Percentiles rank a stretch among this genome's conserved stretches.
Conservation (phyloP, 2,888 invertebrate species). For the Catocala sponsa region DNA sequence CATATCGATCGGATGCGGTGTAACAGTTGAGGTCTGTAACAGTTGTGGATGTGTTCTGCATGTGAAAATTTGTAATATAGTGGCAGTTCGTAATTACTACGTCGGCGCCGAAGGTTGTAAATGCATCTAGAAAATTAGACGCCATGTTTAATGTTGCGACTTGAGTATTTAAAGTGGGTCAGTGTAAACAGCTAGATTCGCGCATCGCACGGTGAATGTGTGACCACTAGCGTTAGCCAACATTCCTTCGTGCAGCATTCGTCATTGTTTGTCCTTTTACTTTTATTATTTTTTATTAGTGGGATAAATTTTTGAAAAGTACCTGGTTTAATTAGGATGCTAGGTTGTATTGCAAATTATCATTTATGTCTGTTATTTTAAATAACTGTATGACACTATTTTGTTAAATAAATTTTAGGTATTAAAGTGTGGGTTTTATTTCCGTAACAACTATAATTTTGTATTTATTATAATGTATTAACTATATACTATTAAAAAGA, state of each 20-base stretch:
- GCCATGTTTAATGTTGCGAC: conserved; percentile 39
- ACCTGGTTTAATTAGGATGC: conserved; percentile 88
- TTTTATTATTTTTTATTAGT: conserved; percentile 67
- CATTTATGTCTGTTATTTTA: conserved; percentile 87
- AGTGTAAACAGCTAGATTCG: conserved; percentile 52
- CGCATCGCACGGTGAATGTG: conserved; percentile 32
- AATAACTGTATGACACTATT: conserved; percentile 88
- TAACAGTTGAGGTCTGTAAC: conserved; percentile 24
- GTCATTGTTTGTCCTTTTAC: conserved; percentile 77
- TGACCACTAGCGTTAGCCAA: conserved; percentile 76
- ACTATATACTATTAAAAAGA: too few species aligned
- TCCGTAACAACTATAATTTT: conserved; percentile 3
- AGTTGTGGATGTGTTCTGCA: conserved; percentile 36
- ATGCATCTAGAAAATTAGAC: conserved; percentile 47
- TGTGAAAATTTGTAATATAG: conserved; percentile 34
- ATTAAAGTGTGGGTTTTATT: conserved; percentile 73
- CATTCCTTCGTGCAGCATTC: conserved; percentile 87
- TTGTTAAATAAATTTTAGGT: conserved; percentile 88
- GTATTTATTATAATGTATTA: too few species aligned
- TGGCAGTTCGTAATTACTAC: conserved; percentile 44
- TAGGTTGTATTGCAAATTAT: conserved; percentile 87
- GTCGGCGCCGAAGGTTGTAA: conserved; percentile 42
- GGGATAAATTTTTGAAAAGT: conserved; percentile 85
- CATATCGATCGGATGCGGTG: conserved; percentile 37
- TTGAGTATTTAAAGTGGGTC: conserved; percentile 51